Conservation (phyloP, 2,888 invertebrate genomes). For the Phyllotreta striolata region DNA sequence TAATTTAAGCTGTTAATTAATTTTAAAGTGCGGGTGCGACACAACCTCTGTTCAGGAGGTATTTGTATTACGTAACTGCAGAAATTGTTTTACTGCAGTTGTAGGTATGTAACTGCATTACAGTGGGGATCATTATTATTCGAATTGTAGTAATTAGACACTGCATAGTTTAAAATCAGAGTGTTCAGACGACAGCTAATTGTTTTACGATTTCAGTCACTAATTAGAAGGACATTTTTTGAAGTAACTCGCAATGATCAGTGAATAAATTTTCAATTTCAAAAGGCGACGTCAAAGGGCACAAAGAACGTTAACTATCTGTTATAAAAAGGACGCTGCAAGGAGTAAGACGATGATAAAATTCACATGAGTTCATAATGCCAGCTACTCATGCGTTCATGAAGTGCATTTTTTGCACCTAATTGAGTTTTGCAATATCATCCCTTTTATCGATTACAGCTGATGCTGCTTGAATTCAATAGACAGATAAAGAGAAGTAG, state of each 20-base stretch:
- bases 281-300: background rate
- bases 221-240: background rate
- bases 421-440: slow-evolving; percentile 6
- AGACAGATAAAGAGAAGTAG: background rate
- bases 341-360: background rate
- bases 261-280: background rate
- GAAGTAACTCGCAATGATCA: slow-evolving; percentile 2
- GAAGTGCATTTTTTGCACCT: slow-evolving; percentile 10
- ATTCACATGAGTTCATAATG: slow-evolving; percentile 3
- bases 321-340: background rate
- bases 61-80: slow-evolving; percentile 19
- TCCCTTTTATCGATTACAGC: slow-evolving; percentile 3
- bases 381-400: slow-evolving; percentile 11
- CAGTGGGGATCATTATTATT: slow-evolving; percentile 28
- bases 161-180: slow-evolving; percentile 25
- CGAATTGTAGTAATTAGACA: slow-evolving; percentile 28
- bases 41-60: slow-evolving; percentile 11
- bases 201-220: background rate
- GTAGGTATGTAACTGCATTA: slow-evolving; percentile 20
- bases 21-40: slow-evolving; percentile 7
- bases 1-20: slow-evolving; percentile 19
- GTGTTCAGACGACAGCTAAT: background rate
- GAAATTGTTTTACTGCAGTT: slow-evolving; percentile 31
- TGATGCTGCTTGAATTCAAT: background rate
- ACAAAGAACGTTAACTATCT: background rate